Evolutionary conservation across 2,797 vertebrate species (phyloP), one percentile per base, ranked within the genome.

Genomic region (Brotogeris chrysoptera): DNA sequence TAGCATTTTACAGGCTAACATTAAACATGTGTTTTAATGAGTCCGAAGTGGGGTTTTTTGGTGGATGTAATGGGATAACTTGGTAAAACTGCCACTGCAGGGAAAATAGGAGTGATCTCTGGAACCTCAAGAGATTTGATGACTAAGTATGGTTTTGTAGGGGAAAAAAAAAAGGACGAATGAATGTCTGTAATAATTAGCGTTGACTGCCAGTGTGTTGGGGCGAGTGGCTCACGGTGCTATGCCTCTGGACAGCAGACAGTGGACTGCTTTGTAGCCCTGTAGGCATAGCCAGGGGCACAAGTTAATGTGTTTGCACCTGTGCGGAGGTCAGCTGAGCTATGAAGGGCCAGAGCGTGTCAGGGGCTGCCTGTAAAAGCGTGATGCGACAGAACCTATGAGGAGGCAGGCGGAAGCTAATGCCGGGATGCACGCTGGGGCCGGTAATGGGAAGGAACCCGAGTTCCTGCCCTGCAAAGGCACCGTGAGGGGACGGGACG

Each of bases 241-340:
- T 36, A 34, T 57, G n/a, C 15, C 15, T 36, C 55, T 59, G 55
- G 23, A 36, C n/a, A 59, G 23, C 55, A 57, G 55, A 34, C 21
- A 36, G 23, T 11, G 10, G 15, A 59, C n/a, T 36, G 10, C n/a
- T 61, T 39, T 61, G 2, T 19, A 39, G 50, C 18, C 7, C 43
- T 30, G 11, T 3, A 11, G 13, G 25, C 4, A 20, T 1, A 1
- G n/a, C n/a, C 8, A 57, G 16, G 34, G 17, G 8, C 2, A 1
- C 2, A 17, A 7, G 3, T 10, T 5, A 2, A 10, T 0, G 3
- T 5, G 12, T 3, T 32, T 24, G 19, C 8, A 12, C 4, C 21
- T 0, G 1, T 5, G 30, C 1, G 19, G 13, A 50, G 19, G 5
- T 28, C 24, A 53, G 15, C 43, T 14, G 17, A 38, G 12, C 30